These are phyloP conservation scores for Kradibia gibbosae DNA, from an alignment of 1,140 invertebrate species.

Conservation along the genomic window DNA sequence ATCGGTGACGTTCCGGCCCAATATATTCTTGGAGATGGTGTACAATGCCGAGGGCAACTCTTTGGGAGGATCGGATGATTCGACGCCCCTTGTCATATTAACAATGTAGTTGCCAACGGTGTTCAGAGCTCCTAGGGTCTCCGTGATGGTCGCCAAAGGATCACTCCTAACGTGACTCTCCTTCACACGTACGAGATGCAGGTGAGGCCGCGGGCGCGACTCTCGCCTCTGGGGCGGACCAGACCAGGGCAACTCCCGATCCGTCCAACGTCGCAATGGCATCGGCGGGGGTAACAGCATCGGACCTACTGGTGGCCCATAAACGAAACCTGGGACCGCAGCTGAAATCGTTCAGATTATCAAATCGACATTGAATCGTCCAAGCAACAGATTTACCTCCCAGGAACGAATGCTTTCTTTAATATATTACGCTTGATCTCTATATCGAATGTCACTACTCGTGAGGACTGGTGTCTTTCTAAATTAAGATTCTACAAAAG, in stretches of 20 bases:
- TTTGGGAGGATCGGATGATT: slow-evolving; percentile 70
- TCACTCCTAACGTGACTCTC: slow-evolving; percentile 57
- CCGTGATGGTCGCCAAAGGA: slow-evolving; percentile 71
- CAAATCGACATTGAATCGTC: neutral
- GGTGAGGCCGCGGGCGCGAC: slow-evolving; percentile 59
- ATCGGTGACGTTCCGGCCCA: slow-evolving; percentile 84
- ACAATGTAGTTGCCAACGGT: slow-evolving; percentile 88
- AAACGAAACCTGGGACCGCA: slow-evolving; percentile 11
- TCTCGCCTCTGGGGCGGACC: slow-evolving; percentile 59
- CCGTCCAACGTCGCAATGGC: slow-evolving; percentile 18
- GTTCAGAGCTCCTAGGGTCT: slow-evolving; percentile 82
- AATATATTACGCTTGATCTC: too few relatives aligned
- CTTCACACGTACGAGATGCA: slow-evolving; percentile 57
- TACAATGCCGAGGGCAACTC: slow-evolving; percentile 82
- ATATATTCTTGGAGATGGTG: slow-evolving; percentile 85
- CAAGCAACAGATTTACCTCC: neutral
- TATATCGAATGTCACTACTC: neutral
- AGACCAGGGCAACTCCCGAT: neutral
- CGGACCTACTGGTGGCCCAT: neutral
- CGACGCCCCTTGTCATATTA: slow-evolving; percentile 79
- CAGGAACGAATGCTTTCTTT: neutral
- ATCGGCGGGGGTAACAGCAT: neutral
- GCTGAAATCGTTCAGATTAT: neutral
- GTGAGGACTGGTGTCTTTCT: too few relatives aligned
- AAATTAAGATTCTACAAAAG: too few relatives aligned